Conservation (phyloP, 2,113 vertebrate species). For the Poecile atricapillus region DNA sequence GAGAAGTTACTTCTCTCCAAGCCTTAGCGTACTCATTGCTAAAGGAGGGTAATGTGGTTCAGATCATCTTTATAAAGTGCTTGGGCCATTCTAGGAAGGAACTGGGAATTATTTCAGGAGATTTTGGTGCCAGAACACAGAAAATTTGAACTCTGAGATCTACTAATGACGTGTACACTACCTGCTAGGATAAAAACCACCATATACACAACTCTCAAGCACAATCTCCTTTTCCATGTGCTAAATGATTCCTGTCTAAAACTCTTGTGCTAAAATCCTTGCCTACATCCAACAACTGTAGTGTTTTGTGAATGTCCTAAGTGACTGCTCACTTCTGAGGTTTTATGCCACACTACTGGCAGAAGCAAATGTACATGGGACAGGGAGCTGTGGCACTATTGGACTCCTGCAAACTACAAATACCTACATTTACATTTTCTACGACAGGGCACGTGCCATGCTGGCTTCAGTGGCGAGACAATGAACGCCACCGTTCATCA, state of each 20-base stretch:
- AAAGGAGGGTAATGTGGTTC: not conserved
- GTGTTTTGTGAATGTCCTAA: not conserved
- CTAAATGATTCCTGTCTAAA: not conserved
- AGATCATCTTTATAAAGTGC: constrained; percentile 43
- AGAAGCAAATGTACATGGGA: not conserved
- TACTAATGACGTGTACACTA: not conserved
- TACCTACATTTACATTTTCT: not conserved
- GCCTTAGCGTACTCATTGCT: not conserved
- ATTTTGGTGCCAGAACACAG: constrained; percentile 5
- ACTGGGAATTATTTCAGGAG: not conserved
- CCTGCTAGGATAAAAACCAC: not conserved
- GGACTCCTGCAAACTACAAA: not conserved
- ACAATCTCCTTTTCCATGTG: not conserved
- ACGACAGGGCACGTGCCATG: accelerated
- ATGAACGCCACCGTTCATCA: not conserved
- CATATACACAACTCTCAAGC: not conserved
- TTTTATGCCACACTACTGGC: not conserved
- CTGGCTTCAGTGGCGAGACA: not conserved
- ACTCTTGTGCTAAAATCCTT: not conserved
- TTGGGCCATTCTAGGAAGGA: not conserved
- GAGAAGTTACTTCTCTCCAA: not conserved
- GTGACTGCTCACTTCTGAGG: not conserved
- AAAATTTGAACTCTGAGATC: not conserved
- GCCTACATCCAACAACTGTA: not conserved
- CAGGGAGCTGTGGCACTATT: not conserved